These are phyloP conservation scores for Henicopernis longicauda DNA, from an alignment of 2,113 vertebrate genomes.

Conservation along the genomic window DNA sequence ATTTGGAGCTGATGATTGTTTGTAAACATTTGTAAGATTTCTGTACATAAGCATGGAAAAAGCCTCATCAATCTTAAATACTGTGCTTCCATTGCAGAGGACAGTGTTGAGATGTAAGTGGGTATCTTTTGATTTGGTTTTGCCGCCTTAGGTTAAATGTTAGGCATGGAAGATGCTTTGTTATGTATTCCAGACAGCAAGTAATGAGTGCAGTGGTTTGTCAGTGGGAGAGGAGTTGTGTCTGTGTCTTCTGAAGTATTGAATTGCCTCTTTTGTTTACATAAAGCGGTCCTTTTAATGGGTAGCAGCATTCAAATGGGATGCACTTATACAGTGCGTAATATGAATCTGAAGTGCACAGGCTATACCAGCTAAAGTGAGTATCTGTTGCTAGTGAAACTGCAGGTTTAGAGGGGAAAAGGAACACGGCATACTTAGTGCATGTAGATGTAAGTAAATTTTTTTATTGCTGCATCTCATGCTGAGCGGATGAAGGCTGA, in stretches of 20 bases:
- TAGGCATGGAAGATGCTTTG: neutral
- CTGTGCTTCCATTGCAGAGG: neutral
- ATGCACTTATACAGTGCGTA: neutral
- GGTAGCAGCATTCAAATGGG: neutral
- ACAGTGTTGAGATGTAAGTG: neutral
- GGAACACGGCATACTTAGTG: neutral
- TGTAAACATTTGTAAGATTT: conserved; percentile 6
- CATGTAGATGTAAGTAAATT: neutral
- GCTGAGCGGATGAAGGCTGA: neutral
- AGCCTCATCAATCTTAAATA: neutral
- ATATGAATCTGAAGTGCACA: neutral
- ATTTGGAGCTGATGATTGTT: conserved; percentile 1
- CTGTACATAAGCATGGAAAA: neutral
- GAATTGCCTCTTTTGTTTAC: neutral
- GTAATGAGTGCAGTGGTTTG: neutral
- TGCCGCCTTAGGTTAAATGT: neutral
- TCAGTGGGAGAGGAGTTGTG: neutral
- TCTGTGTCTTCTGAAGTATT: neutral
- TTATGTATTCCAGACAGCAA: neutral
- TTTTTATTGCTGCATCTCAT: neutral
- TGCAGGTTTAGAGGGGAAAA: neutral
- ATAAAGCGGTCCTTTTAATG: neutral
- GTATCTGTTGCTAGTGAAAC: neutral
- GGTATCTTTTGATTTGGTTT: neutral
- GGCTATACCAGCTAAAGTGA: neutral